Evolutionary conservation across 2,113 vertebrate species (phyloP), one percentile per base, ranked within the genome.

Genomic region (Orthochromis indermauri): DNA sequence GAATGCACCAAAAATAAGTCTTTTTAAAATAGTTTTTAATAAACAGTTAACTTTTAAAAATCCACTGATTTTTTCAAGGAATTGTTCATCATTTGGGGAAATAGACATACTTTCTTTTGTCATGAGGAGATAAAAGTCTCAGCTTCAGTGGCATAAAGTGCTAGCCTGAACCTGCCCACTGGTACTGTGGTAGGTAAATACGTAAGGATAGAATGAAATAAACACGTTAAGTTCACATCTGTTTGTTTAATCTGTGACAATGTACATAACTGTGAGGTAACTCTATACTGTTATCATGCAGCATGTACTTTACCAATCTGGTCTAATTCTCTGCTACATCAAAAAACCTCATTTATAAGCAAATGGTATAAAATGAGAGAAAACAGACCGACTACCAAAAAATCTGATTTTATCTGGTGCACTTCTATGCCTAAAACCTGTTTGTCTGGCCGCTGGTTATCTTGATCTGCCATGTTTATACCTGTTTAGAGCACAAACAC

Each of bases 401-500:
- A 49, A 10, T 10, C 13, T 3, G 6, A 9, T 24, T 9, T 51
- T 2, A 66, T 19, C 10, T 13, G 7, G n/a, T 33, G 12, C 24
- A 68, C 49, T 31, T 59, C 6, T 21, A 6, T 28, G n/a, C 49
- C 45, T 55, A n/a, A 53, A 26, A 63, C 10, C 12, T 33, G 26
- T 86, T 42, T 82, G n/a, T n/a, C 82, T 33, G 63, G 9, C 73
- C 68, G 40, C 54, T 88, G 76, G 85, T 33, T 5, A 55, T 71
- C 82, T 59, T 6, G 5, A 76, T 83, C 45, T 21, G 21, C 8
- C 79, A 37, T 26, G 28, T 81, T 13, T 42, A 35, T 8, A 83
- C 63, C 81, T 91, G 55, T 8, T 28, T 2, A 2, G 90, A 95
- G 94, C 93, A 93, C 82, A 63, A 45, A 54, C 73, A 51, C 66